Conservation (phyloP, 2,797 vertebrate species). For the Xyrichtys novacula region DNA sequence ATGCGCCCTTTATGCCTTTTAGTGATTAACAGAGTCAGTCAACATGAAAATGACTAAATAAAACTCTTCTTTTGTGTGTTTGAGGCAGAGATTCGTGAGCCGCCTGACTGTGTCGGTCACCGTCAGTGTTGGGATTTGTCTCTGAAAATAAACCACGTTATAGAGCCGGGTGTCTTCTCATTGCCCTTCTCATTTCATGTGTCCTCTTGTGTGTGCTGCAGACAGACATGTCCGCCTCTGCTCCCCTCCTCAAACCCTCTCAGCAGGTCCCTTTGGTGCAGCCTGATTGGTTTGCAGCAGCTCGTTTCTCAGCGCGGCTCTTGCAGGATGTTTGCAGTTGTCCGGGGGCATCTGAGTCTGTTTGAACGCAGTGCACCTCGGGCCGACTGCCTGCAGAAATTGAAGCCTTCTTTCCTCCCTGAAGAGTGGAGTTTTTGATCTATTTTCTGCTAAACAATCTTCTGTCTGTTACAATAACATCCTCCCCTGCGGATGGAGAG, state of each 20-base stretch:
- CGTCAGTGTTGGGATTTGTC: neutral
- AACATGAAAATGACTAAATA: conserved; percentile 18
- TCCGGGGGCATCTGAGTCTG: conserved; percentile 33
- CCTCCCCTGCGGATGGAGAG: neutral
- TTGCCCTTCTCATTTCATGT: conserved; percentile 8
- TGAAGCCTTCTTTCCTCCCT: conserved; percentile 28
- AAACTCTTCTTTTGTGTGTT: neutral
- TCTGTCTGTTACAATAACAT: conserved; percentile 23
- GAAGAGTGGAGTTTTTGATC: neutral
- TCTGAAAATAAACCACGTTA: neutral
- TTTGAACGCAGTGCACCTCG: conserved; percentile 23
- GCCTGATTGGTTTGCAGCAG: conserved; percentile 46
- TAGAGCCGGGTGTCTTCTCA: neutral
- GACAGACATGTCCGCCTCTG: conserved; percentile 8
- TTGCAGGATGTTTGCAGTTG: conserved; percentile 40
- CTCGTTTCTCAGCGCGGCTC: conserved; percentile 37
- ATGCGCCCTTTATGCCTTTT: conserved; percentile 7
- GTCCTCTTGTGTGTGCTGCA: conserved; percentile 6
- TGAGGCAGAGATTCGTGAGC: neutral
- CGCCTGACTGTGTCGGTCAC: neutral
- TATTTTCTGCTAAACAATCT: conserved; percentile 19
- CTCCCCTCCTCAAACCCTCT: neutral
- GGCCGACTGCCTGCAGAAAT: conserved; percentile 21
- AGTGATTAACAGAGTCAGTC: conserved; percentile 26
- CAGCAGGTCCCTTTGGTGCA: conserved; percentile 14